These are phyloP conservation scores for Halictus quadricinctus DNA, from an alignment of 2,888 invertebrate genomes.

Conservation along the genomic window DNA sequence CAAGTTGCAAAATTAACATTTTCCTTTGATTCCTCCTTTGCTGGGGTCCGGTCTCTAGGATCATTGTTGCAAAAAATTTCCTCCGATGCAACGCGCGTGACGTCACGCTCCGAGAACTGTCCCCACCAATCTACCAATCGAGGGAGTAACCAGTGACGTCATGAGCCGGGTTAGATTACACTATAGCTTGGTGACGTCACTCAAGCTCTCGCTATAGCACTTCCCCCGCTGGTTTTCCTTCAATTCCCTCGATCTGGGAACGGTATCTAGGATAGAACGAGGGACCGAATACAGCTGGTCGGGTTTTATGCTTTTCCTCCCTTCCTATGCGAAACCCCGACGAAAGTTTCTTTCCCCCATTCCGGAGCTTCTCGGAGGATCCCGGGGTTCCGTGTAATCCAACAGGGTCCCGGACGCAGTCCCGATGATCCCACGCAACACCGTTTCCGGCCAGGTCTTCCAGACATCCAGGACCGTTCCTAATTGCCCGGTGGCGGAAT, in stretches of 20 bases:
- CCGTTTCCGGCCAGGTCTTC: not conserved
- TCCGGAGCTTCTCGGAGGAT: not conserved
- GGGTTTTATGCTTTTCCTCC: not conserved
- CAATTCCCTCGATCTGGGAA: not conserved
- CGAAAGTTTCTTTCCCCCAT: not conserved
- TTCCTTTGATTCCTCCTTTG: not conserved
- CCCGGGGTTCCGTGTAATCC: conserved; percentile 21
- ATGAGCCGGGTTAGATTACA: too few relatives aligned
- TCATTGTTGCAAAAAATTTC: too few relatives aligned
- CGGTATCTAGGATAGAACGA: not conserved
- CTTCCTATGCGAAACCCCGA: not conserved
- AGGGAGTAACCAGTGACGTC: not conserved
- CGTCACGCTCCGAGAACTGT: too few relatives aligned
- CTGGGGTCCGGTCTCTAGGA: too few relatives aligned
- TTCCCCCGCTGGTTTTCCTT: not conserved
- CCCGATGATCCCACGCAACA: conserved; percentile 13
- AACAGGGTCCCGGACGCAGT: conserved; percentile 12
- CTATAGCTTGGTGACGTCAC: not conserved
- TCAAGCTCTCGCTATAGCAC: not conserved
- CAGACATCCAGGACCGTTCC: conserved; percentile 44
- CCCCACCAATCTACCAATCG: not conserved
- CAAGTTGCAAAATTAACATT: conserved; percentile 7
- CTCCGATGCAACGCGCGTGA: too few relatives aligned
- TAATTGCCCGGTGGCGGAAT: conserved; percentile 59
- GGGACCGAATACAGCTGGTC: not conserved